phyloP scores from a whole-genome alignment of 2,113 vertebrate genomes.

The Balaenoptera acutorostrata region DNA sequence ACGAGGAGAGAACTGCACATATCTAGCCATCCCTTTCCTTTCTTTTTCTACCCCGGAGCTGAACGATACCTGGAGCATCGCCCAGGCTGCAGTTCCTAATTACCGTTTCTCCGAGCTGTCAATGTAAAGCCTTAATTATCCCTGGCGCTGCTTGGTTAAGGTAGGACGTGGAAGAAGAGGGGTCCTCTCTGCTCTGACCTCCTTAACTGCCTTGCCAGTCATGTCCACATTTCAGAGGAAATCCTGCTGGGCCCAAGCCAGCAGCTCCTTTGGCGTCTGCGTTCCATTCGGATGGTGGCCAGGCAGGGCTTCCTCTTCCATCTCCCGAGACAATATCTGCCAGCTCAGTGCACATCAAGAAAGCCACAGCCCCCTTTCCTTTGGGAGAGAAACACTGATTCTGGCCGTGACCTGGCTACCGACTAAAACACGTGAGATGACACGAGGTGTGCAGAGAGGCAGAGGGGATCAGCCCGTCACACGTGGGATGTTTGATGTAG shows the following conservation, averaged over 20 bases:
- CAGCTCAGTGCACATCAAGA: not conserved
- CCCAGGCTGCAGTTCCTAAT: constrained; percentile 27
- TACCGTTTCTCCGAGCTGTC: not conserved
- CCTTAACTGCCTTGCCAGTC: constrained; percentile 8
- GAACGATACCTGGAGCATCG: constrained; percentile 47
- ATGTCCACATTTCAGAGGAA: not conserved
- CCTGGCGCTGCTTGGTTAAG: not conserved
- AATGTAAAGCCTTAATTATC: constrained; percentile 12
- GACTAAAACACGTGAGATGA: not conserved
- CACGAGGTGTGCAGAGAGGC: not conserved
- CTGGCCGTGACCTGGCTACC: not conserved
- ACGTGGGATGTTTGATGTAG: not conserved
- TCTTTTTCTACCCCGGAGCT: not conserved
- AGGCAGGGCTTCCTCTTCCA: not conserved
- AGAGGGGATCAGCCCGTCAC: not conserved
- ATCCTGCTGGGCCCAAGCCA: not conserved
- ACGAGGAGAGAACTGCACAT: constrained; percentile 38
- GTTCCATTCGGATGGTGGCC: not conserved
- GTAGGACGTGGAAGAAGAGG: not conserved
- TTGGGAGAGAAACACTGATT: not conserved
- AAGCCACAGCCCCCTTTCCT: not conserved
- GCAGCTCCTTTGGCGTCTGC: not conserved
- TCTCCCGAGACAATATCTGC: not conserved
- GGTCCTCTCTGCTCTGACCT: not conserved
- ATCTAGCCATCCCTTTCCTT: constrained; percentile 45